Evolutionary conservation across 2,888 invertebrate genomes (phyloP), one percentile per base, ranked within the genome.

Genomic region (Nemotelus pantherinus): DNA sequence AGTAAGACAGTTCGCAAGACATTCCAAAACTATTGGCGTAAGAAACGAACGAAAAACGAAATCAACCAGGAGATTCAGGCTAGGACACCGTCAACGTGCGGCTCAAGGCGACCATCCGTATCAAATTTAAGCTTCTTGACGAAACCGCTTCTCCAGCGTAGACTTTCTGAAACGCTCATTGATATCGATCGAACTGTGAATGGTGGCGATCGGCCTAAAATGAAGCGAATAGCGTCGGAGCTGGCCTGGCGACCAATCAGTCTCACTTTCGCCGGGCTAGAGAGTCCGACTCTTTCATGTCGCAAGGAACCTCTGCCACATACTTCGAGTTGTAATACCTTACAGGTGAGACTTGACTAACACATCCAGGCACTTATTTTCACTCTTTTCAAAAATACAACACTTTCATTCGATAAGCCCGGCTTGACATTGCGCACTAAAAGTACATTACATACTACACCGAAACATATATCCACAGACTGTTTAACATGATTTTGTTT

Each of bases 1-100:
- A 94, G 92, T 85, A 91, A 92, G 85, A 89, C 91, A 0, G 86
- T 94, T 55, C 89, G 91, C 78, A 92, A 92, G 83, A 92, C 93
- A 74, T 91, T 94, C 82, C 90, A 92, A 81, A 93, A 94, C 84
- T 94, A 94, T 84, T 91, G 92, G 89, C 89, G 94, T 68, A 94
- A 94, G 86, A 90, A 93, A 84, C 89, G 93, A 87, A 93, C 93
- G 2, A 93, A 93, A 85, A 93, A 92, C 83, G 94, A 94, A 85
- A 90, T 94, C 65, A 92, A 93, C 80, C 92, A 93, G 84, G 94
- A 94, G 85, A 94, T 94, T 80, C 93, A 94, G 85, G 94, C 94
- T 3, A 88, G 94, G 80, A 94, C 94, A 2, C 94, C 94, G 3
- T 93, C 93, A 79, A 93, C 92, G 1, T 93, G 93, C 79, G 94